A percentile compares a stretch with the other conserved stretches of the same genome.
These are phyloP conservation scores for Limnephilus marmoratus DNA, from an alignment of 2,888 invertebrate genomes.

Conservation along the genomic window DNA sequence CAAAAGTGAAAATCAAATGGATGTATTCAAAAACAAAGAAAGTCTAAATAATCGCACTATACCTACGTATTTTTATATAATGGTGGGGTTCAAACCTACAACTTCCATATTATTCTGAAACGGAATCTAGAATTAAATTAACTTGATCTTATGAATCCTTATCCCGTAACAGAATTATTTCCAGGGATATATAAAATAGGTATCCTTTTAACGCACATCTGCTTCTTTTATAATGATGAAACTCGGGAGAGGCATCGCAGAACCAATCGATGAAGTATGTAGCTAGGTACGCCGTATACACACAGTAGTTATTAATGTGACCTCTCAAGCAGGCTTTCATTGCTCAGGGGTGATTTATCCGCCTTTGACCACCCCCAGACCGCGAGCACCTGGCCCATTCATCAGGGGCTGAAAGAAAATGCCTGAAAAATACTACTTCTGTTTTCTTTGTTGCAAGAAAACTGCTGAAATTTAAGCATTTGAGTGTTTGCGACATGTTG, in stretches of 20 bases:
- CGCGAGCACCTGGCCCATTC: conserved; percentile 9
- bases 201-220: not conserved
- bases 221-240: not conserved
- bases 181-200: too few relatives aligned
- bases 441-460: not conserved
- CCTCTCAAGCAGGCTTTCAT: conserved; percentile 25
- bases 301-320: conserved; percentile 17
- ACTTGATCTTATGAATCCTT: too few relatives aligned
- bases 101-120: not conserved
- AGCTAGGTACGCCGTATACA: not conserved
- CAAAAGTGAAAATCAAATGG: too few relatives aligned
- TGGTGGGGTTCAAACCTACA: not conserved
- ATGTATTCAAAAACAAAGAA: too few relatives aligned
- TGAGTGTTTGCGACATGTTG: not conserved
- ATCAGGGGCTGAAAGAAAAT: conserved; percentile 26
- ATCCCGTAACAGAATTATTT: not conserved
- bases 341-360: conserved; percentile 13
- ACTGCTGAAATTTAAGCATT: not conserved
- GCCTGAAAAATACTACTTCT: conserved; percentile 14
- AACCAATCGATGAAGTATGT: not conserved
- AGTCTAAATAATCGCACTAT: too few relatives aligned
- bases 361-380: conserved; percentile 14
- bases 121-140: too few relatives aligned
- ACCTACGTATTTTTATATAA: not conserved
- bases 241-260: not conserved